Conservation (phyloP, 2,797 vertebrate genomes). For the Triplophysa bombifrons region DNA sequence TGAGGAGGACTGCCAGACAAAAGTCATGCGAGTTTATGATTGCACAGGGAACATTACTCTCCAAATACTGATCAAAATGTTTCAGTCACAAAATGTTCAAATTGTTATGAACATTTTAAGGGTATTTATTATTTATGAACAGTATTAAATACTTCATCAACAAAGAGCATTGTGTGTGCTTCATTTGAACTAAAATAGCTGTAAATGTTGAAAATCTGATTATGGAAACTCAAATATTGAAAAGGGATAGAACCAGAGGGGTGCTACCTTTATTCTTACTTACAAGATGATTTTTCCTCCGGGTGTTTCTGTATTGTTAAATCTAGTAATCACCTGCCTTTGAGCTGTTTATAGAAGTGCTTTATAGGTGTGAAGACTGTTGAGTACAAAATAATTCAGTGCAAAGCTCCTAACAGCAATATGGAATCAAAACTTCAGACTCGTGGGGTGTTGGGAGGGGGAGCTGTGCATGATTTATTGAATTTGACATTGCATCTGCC, state of each 20-base stretch:
- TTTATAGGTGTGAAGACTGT: slow-evolving; percentile 17
- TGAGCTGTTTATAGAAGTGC: slow-evolving; percentile 30
- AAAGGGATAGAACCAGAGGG: background rate
- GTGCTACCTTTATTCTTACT: background rate
- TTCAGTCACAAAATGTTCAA: background rate
- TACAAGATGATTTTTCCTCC: background rate
- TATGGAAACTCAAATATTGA: background rate
- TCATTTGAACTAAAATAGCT: background rate
- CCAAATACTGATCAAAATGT: slow-evolving; percentile 14
- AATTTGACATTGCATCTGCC: slow-evolving; percentile 40
- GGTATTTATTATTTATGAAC: background rate
- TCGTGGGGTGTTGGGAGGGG: background rate
- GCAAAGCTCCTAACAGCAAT: slow-evolving; percentile 1
- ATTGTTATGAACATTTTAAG: slow-evolving; percentile 17
- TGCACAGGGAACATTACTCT: slow-evolving; percentile 26
- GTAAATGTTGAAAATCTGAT: slow-evolving; percentile 13
- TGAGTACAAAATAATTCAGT: slow-evolving; percentile 2
- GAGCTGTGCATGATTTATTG: slow-evolving; percentile 20
- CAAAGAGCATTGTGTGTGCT: slow-evolving; percentile 10
- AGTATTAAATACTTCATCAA: background rate
- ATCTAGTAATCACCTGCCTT: slow-evolving; percentile 11
- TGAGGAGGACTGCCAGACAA: slow-evolving; percentile 4
- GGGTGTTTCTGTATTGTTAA: background rate
- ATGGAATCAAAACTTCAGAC: slow-evolving; percentile 7
- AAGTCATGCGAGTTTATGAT: slow-evolving; percentile 42